phyloP scores from a whole-genome alignment of 1,140 invertebrate genomes.

The Pararge aegeria region DNA sequence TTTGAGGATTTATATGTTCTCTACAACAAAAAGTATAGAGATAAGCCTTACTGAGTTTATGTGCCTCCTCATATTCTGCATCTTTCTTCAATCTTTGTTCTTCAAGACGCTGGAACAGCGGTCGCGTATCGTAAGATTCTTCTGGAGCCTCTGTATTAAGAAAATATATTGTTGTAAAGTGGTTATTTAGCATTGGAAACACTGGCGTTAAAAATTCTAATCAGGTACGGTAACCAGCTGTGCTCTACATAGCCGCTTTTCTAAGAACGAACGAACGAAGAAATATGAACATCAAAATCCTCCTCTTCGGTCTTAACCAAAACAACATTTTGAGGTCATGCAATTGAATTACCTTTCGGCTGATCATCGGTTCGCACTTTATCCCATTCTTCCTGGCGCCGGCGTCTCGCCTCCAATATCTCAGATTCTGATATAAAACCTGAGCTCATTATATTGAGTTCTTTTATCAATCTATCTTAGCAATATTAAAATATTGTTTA shows the following conservation, averaged over 20 bases:
- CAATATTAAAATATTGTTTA: background rate
- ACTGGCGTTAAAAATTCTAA: too few species aligned
- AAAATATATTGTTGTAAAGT: background rate
- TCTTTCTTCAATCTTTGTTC: constrained; percentile 95
- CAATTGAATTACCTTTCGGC: constrained; percentile 91
- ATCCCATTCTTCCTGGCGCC: constrained; percentile 96
- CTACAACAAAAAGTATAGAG: background rate
- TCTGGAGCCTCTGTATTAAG: constrained; percentile 88
- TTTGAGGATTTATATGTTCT: background rate
- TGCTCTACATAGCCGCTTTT: too few species aligned
- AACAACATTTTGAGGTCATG: too few species aligned
- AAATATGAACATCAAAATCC: too few species aligned
- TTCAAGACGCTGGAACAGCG: constrained; percentile 93
- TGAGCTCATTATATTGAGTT: constrained; percentile 85
- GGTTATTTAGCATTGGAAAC: too few species aligned
- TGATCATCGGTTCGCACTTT: constrained; percentile 93
- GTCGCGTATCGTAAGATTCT: constrained; percentile 89
- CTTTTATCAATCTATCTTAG: background rate
- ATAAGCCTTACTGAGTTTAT: constrained; percentile 88
- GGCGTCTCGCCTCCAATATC: constrained; percentile 87
- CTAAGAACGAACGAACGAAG: too few species aligned
- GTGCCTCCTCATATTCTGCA: constrained; percentile 96
- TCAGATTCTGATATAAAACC: constrained; percentile 94
- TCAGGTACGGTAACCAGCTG: too few species aligned
- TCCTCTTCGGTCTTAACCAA: too few species aligned